phyloP scores from a whole-genome alignment of 2,113 vertebrate genomes.

The Agapornis roseicollis region DNA sequence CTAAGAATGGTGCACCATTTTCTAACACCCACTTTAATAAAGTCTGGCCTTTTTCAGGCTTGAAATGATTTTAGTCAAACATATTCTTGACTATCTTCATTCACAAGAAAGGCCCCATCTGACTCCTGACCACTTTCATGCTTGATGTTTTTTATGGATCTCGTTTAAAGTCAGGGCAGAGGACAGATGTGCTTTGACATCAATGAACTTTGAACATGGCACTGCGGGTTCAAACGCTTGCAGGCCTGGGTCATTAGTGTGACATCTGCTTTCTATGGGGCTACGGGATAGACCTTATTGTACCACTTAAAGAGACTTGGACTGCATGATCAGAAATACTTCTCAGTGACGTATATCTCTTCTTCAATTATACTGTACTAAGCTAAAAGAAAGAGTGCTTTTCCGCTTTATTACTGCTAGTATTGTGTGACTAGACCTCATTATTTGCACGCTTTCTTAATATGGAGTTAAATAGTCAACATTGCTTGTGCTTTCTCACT shows the following conservation, averaged over 20 bases:
- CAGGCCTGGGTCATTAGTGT: background rate
- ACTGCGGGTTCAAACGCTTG: background rate
- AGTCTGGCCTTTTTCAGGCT: background rate
- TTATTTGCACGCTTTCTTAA: background rate
- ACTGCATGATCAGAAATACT: background rate
- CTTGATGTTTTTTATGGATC: background rate
- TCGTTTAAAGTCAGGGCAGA: background rate
- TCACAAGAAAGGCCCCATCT: background rate
- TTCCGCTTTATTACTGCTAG: background rate
- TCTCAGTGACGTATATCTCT: background rate
- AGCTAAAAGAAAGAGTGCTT: background rate
- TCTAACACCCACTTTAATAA: background rate
- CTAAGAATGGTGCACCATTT: background rate
- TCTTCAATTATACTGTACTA: background rate
- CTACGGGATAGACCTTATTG: background rate
- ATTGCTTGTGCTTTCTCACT: background rate
- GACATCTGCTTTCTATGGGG: slow-evolving; percentile 6
- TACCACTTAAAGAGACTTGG: background rate
- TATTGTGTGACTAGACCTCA: rapidly evolving
- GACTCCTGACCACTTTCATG: background rate
- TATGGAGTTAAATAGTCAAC: background rate
- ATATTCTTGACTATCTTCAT: background rate
- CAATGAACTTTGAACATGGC: background rate
- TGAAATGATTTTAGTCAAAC: background rate
- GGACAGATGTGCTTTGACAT: background rate